A percentile compares a stretch with the other conserved stretches of the same genome.
These are phyloP conservation scores for Myotis davidii DNA, from an alignment of 2,113 vertebrate genomes.

Conservation along the genomic window DNA sequence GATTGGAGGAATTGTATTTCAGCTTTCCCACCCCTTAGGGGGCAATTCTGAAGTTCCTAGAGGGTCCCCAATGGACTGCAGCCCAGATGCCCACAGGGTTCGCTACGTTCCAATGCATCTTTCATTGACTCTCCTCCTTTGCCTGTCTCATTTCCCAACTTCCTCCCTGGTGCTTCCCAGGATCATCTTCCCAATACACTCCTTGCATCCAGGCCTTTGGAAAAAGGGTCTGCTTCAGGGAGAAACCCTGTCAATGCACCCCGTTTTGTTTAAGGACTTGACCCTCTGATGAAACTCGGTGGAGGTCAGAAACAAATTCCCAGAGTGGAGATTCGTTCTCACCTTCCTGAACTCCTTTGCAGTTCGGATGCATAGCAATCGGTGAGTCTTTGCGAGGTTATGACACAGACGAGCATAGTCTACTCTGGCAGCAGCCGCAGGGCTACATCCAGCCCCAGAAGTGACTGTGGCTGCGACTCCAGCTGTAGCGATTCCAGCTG, in stretches of 20 bases:
- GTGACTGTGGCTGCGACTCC: rapidly evolving
- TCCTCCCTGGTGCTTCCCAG: not conserved
- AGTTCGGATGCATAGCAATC: not conserved
- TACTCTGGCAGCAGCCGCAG: rapidly evolving
- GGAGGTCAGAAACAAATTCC: not conserved
- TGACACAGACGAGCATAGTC: not conserved
- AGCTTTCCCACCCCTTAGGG: not conserved
- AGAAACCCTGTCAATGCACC: not conserved
- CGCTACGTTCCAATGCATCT: rapidly evolving
- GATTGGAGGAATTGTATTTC: rapidly evolving
- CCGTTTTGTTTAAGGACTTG: not conserved
- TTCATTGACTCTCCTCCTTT: not conserved
- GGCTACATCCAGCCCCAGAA: not conserved
- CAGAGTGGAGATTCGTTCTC: not conserved
- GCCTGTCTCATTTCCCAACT: not conserved
- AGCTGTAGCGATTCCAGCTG: rapidly evolving
- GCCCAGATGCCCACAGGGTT: not conserved
- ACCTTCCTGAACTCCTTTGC: not conserved
- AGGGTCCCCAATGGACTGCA: rapidly evolving
- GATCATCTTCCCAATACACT: not conserved
- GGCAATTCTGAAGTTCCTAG: not conserved
- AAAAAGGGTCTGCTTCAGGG: not conserved
- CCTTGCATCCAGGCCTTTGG: not conserved
- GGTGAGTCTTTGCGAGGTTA: not conserved
- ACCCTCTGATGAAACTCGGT: not conserved